Base-by-base conservation (phyloP, 2,113 vertebrate species). In the Hydrochoerus hydrochaeris region DNA sequence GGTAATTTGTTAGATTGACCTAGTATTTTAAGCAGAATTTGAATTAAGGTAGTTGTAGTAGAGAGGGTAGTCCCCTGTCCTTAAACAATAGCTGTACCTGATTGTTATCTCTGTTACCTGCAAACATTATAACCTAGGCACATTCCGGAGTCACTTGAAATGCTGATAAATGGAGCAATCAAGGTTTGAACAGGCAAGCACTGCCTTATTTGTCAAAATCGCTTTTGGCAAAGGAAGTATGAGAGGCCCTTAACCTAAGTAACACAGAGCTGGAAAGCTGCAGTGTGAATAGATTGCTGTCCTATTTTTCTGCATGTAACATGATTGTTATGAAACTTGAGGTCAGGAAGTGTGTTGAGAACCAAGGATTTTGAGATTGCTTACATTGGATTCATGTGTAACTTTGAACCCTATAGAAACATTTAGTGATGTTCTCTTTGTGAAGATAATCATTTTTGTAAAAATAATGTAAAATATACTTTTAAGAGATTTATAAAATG, bases 401-500 rank as follows among this genome's bases (percentile, higher is more conserved):
- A 85, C 26, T 88, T 73, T 85, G 71, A 96, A 62, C 30, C 58
- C 24, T 77, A 85, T 9, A 78, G 69, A 90, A 95, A 58, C 22
- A 88, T 78, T 60, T 57, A 91, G 71, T 93, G 32, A 77, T 62
- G 35, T n/a, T 80, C 30, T 94, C 17, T 84, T 86, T 82, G 49
- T 28, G 69, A 46, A 85, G 46, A 80, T 80, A 20, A 62, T 88
- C 16, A 65, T 91, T 96, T 90, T 91, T 84, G 60, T 52, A 54
- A 80, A 54, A 96, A 24, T 62, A 85, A 85, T 87, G 11, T 62
- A 85, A 95, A 94, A 80, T n/a, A 12, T 38, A 35, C 32, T 86
- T 38, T 91, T 88, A 84, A 95, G 26, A 60, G 41, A 32, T 89
- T 8, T 26, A 41, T 83, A 88, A 83, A 92, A 95, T 82, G 44